These are phyloP conservation scores for Ceratosolen fusciceps DNA, from an alignment of 1,140 invertebrate genomes.

Conservation along the genomic window DNA sequence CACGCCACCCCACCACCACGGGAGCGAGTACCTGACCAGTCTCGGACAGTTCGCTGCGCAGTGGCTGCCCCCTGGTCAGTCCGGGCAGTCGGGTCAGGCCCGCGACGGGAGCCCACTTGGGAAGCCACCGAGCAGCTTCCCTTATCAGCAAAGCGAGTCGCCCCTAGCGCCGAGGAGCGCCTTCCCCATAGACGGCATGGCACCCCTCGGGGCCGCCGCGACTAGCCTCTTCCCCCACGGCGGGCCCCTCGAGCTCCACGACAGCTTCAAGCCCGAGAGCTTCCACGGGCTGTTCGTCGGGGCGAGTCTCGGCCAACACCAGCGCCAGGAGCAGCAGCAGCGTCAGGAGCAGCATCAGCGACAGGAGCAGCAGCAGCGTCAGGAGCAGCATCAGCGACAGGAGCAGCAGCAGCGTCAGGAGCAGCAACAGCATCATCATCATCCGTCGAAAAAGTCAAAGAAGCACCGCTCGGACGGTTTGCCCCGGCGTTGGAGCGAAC, in stretches of 20 bases:
- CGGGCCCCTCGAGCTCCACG: constrained; percentile 61
- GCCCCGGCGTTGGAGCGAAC: constrained; percentile 64
- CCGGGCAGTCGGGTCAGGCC: constrained; percentile 37
- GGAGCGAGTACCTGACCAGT: constrained; percentile 69
- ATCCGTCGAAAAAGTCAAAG: constrained; percentile 56
- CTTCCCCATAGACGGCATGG: constrained; percentile 64
- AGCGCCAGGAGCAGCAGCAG: constrained; percentile 51
- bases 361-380: constrained; percentile 59
- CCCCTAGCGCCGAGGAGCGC: constrained; percentile 55
- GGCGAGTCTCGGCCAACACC: constrained; percentile 52
- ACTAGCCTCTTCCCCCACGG: constrained; percentile 64
- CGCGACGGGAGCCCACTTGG: constrained; percentile 62
- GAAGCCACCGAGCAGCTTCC: constrained; percentile 42
- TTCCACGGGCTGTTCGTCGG: constrained; percentile 64
- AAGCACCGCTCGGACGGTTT: constrained; percentile 61
- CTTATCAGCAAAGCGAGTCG: constrained; percentile 55
- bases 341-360: constrained; percentile 53
- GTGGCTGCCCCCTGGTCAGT: constrained; percentile 62
- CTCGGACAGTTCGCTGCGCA: constrained; percentile 66
- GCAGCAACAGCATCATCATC: constrained; percentile 19
- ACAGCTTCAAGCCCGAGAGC: constrained; percentile 66
- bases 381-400: constrained; percentile 54
- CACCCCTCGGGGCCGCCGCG: constrained; percentile 54
- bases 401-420: not conserved
- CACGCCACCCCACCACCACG: constrained; percentile 79